Base-by-base conservation (phyloP, 2,113 vertebrate species). In the Glaucidium brasilianum region DNA sequence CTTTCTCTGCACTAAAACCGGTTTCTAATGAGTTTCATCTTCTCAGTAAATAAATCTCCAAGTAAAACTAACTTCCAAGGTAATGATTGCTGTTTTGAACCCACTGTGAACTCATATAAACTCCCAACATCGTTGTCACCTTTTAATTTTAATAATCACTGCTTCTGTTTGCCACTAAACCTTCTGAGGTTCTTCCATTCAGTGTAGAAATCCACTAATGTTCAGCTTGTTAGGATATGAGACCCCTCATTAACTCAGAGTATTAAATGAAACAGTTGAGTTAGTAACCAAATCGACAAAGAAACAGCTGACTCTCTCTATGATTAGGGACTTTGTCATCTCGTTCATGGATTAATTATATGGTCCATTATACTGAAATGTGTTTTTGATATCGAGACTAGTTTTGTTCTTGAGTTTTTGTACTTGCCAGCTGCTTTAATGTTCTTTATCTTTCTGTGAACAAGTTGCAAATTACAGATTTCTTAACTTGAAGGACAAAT, bases 241-340 rank as follows among this genome's bases (percentile, higher is more conserved):
- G 95, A 92, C 78, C 95, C 97, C 93, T 98, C 97, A 97, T 98
- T 98, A 98, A 94, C 94, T 97, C 85, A 0, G 56, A 91, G 96
- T 71, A 98, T 97, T 97, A 97, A 98, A 98, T 98, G 97, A 97
- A 97, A 97, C 97, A 98, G 96, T 97, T 97, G 97, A 98, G 96
- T 97, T 98, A 95, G 96, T 93, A 94, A 97, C 97, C 97, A 96
- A 97, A 98, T 98, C 35, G 71, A 92, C 96, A 98, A 89, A 96
- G 96, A 87, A 97, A 59, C 96, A 91, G 94, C 96, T 87, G 90
- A 97, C 85, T 97, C 87, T 96, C 94, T 96, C 97, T 91, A 21
- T 25, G 92, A 97, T 79, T 96, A 97, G 90, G 74, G 92, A 94
- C 92, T 97, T 96, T 74, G 97, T 96, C 92, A 85, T 97, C 97